phyloP scores from a whole-genome alignment of 2,888 invertebrate genomes.

The Unio pictorum region DNA sequence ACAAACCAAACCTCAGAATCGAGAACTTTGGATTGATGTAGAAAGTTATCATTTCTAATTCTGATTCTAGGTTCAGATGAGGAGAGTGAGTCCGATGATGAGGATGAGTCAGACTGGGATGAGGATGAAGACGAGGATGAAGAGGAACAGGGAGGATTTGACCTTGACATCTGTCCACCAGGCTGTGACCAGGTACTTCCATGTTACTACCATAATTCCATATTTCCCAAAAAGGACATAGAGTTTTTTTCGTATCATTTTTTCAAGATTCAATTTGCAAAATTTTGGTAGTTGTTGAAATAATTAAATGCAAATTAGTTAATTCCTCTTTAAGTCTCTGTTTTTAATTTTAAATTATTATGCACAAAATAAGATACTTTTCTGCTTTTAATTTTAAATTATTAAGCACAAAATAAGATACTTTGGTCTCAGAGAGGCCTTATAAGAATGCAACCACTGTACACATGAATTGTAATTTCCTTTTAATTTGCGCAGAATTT shows the following conservation, averaged over 20 bases:
- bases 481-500: constrained; percentile 46
- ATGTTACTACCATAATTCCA: neutral
- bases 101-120: constrained; percentile 69
- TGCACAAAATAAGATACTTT: too few species aligned
- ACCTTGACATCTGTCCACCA: constrained; percentile 71
- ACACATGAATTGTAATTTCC: neutral
- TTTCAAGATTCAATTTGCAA: neutral
- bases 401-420: too few species aligned
- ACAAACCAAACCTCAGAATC: too few species aligned
- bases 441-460: neutral
- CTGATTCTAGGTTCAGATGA: constrained; percentile 63
- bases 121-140: constrained; percentile 70
- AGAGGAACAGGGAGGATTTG: constrained; percentile 66
- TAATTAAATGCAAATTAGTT: neutral
- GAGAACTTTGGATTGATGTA: neutral
- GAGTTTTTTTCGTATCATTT: too few species aligned
- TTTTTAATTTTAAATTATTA: too few species aligned
- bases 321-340: neutral
- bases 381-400: too few species aligned
- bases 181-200: constrained; percentile 66
- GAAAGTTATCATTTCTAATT: neutral
- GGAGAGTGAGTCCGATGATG: constrained; percentile 68
- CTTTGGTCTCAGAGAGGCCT: too few species aligned
- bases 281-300: neutral
- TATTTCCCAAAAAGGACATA: too few species aligned